Percentiles rank a stretch among this genome's conserved stretches.
Evolutionary conservation across 2,888 invertebrate species (phyloP).

Genomic region (Teinopalpus imperialis): DNA sequence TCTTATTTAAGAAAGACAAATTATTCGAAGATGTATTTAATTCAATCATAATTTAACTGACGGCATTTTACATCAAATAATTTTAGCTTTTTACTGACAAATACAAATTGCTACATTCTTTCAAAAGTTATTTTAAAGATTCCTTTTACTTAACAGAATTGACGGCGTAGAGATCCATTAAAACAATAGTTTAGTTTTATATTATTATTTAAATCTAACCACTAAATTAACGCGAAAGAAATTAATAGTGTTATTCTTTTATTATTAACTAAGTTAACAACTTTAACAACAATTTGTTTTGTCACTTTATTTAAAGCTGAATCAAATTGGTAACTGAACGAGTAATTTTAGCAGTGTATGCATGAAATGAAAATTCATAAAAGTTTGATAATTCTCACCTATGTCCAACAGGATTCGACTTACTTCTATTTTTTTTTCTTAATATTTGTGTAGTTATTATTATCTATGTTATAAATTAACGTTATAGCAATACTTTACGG

Average conservation of each 20-base stretch:
- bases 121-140: slow-evolving; percentile 42
- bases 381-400: slow-evolving; percentile 75
- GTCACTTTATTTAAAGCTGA: not conserved
- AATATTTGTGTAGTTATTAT: too few relatives aligned
- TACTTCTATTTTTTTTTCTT: not conserved
- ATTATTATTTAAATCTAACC: slow-evolving; percentile 58
- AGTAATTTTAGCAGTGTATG: too few relatives aligned
- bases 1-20: slow-evolving; percentile 11
- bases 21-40: slow-evolving; percentile 9
- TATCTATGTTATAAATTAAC: too few relatives aligned
- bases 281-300: slow-evolving; percentile 2
- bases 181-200: slow-evolving; percentile 61
- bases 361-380: not conserved
- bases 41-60: slow-evolving; percentile 28
- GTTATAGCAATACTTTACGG: too few relatives aligned
- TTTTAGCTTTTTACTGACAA: slow-evolving; percentile 44
- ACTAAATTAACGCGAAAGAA: slow-evolving; percentile 22
- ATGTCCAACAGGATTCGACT: slow-evolving; percentile 60
- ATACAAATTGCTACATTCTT: slow-evolving; percentile 53
- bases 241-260: slow-evolving; percentile 17
- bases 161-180: slow-evolving; percentile 77
- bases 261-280: not conserved
- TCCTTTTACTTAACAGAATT: slow-evolving; percentile 76
- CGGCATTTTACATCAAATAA: slow-evolving; percentile 35
- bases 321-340: not conserved